A percentile compares a stretch with the other conserved stretches of the same genome.
Evolutionary conservation across 2,888 invertebrate species (phyloP).

Genomic region (Thysanoteuthis rhombus): DNA sequence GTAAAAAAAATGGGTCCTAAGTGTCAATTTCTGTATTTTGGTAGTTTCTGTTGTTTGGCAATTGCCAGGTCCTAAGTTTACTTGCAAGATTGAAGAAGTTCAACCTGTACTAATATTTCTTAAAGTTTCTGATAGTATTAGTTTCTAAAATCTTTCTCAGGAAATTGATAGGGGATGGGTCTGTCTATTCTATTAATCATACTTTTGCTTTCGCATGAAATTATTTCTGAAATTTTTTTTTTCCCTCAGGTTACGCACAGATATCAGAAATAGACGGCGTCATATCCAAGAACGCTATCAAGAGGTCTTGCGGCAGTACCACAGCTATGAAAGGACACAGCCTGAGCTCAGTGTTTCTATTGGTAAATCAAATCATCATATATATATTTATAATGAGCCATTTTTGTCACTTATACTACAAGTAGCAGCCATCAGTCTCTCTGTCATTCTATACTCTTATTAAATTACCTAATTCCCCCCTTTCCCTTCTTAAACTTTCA

Average conservation of each 20-base stretch:
- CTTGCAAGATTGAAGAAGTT: too few relatives aligned
- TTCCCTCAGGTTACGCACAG: background rate
- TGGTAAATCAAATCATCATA: slow-evolving; percentile 15
- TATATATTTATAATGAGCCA: too few relatives aligned
- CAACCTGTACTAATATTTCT: too few relatives aligned
- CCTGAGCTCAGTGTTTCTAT: background rate
- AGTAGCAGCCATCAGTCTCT: too few relatives aligned
- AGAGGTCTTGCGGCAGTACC: slow-evolving; percentile 18
- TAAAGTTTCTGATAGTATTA: background rate
- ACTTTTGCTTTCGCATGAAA: background rate
- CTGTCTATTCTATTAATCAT: background rate
- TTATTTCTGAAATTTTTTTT: background rate
- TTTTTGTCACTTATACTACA: too few relatives aligned
- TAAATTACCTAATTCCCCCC: too few relatives aligned
- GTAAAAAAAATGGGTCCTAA: too few relatives aligned
- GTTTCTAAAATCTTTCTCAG: background rate
- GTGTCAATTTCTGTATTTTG: too few relatives aligned
- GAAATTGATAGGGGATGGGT: background rate
- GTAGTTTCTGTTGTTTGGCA: too few relatives aligned
- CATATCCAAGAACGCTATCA: slow-evolving; percentile 27
- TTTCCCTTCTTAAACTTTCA: too few relatives aligned
- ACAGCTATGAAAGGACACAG: slow-evolving; percentile 21
- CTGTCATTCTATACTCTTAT: too few relatives aligned
- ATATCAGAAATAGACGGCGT: slow-evolving; percentile 20
- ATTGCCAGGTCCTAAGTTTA: too few relatives aligned